Conservation (phyloP, 2,888 invertebrate genomes). For the Thalpophila matura region DNA sequence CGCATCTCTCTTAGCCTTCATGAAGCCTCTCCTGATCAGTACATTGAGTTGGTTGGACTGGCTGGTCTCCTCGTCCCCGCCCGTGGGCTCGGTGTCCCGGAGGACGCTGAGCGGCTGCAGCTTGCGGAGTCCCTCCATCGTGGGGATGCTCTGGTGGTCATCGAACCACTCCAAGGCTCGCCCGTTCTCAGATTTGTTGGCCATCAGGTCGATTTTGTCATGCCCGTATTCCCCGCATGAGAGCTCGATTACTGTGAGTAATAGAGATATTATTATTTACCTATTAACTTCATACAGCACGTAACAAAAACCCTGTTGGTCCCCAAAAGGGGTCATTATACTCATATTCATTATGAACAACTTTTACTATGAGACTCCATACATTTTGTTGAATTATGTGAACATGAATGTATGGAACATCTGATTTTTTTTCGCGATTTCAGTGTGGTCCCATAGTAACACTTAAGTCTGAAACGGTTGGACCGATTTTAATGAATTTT, state of each 20-base stretch:
- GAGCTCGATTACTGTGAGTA: slow-evolving; percentile 96
- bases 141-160: slow-evolving; percentile 88
- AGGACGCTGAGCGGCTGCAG: slow-evolving; percentile 88
- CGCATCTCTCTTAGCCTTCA: slow-evolving; percentile 94
- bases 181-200: slow-evolving; percentile 93
- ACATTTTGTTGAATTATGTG: too few species aligned
- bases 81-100: slow-evolving; percentile 80
- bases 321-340: too few species aligned
- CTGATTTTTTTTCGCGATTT: too few species aligned
- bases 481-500: too few species aligned
- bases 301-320: too few species aligned
- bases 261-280: too few species aligned
- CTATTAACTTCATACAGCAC: too few species aligned
- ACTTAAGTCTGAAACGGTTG: too few species aligned
- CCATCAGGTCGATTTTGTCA: slow-evolving; percentile 93
- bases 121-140: slow-evolving; percentile 90
- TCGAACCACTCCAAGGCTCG: slow-evolving; percentile 93
- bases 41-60: slow-evolving; percentile 93
- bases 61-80: slow-evolving; percentile 92
- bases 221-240: slow-evolving; percentile 97
- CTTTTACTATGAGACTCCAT: too few species aligned
- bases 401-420: too few species aligned
- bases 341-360: too few species aligned
- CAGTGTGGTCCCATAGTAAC: too few species aligned
- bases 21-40: slow-evolving; percentile 93